Conservation (phyloP, 2,113 vertebrate genomes). For the Mobula hypostoma region DNA sequence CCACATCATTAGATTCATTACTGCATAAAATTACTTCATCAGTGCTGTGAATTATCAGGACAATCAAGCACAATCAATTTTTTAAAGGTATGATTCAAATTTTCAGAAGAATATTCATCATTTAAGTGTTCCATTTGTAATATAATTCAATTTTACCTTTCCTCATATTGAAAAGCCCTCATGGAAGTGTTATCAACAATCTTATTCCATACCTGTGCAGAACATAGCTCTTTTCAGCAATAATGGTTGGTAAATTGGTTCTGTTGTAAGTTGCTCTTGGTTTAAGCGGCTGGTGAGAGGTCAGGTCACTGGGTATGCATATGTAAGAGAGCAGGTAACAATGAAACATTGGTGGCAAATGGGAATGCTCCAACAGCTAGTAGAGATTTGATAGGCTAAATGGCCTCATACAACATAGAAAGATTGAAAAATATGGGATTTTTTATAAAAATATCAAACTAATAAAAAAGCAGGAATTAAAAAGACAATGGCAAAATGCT, state of each 20-base stretch:
- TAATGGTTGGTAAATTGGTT: background rate
- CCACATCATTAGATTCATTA: conserved; percentile 1
- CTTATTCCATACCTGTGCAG: background rate
- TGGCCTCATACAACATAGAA: too few relatives aligned
- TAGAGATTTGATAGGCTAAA: too few relatives aligned
- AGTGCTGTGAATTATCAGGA: background rate
- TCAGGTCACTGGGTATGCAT: too few relatives aligned
- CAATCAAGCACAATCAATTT: background rate
- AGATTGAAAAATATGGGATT: too few relatives aligned
- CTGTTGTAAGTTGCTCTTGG: too few relatives aligned
- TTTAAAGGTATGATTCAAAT: background rate
- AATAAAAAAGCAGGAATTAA: background rate
- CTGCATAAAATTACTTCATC: background rate
- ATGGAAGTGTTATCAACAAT: background rate
- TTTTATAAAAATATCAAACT: background rate
- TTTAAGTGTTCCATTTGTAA: background rate
- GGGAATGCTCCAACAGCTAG: too few relatives aligned
- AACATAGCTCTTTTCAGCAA: background rate
- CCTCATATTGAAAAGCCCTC: background rate
- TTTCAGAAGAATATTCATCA: background rate
- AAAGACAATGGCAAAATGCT: too few relatives aligned
- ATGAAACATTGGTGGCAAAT: too few relatives aligned
- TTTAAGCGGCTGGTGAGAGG: too few relatives aligned
- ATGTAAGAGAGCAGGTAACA: too few relatives aligned
- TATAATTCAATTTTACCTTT: background rate